phyloP scores from a whole-genome alignment of 2,888 invertebrate species.

The Galeruca laticollis region DNA sequence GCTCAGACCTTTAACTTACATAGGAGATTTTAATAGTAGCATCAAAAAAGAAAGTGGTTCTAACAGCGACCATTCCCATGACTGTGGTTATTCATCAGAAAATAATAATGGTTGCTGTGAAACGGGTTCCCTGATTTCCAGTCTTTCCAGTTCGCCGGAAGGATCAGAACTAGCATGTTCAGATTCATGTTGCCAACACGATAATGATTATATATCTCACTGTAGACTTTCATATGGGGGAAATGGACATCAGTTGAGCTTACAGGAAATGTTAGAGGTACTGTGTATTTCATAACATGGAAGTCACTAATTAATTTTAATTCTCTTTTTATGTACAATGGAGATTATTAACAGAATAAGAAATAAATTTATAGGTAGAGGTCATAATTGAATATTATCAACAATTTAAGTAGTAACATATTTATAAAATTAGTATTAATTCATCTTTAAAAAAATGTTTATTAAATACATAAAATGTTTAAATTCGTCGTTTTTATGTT shows the following conservation, averaged over 20 bases:
- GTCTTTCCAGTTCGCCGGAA: constrained; percentile 87
- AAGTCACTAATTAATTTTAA: too few relatives aligned
- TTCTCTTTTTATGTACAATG: too few relatives aligned
- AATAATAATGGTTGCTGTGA: constrained; percentile 80
- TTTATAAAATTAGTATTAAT: too few relatives aligned
- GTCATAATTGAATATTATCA: too few relatives aligned
- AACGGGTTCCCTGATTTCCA: constrained; percentile 78
- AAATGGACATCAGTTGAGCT: constrained; percentile 74
- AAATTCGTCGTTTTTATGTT: too few relatives aligned
- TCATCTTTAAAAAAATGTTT: too few relatives aligned
- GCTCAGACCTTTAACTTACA: constrained; percentile 37
- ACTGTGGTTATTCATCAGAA: constrained; percentile 91
- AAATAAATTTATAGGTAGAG: too few relatives aligned
- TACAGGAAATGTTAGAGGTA: constrained; percentile 86
- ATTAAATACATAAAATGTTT: too few relatives aligned
- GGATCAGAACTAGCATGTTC: constrained; percentile 92
- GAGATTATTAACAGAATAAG: too few relatives aligned
- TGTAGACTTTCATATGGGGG: constrained; percentile 63
- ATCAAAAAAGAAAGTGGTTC: constrained; percentile 70
- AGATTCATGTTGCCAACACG: constrained; percentile 88
- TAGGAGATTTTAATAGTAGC: constrained; percentile 37
- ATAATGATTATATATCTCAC: constrained; percentile 63
- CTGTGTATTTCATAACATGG: too few relatives aligned
- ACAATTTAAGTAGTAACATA: too few relatives aligned
- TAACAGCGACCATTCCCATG: constrained; percentile 80